These are phyloP conservation scores for Halocaridina rubra DNA, from an alignment of 2,888 invertebrate genomes.

Conservation along the genomic window DNA sequence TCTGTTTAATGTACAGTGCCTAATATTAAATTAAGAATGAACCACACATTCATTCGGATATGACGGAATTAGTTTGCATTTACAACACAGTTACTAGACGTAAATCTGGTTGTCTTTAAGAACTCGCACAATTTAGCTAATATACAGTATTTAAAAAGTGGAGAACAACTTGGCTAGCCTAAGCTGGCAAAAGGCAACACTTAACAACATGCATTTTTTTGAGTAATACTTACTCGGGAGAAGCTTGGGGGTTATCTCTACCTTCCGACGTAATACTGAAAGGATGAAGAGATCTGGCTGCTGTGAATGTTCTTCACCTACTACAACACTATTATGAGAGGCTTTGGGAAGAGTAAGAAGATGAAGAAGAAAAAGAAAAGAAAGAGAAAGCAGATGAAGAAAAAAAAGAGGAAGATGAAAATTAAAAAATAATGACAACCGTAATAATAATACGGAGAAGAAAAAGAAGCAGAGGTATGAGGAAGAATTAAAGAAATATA, in stretches of 20 bases:
- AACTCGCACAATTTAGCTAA: no score
- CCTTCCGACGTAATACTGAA: conserved; percentile 27
- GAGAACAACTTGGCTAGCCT: no score
- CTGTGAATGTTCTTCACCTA: neutral
- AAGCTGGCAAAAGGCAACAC: neutral
- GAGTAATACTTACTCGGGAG: conserved; percentile 23
- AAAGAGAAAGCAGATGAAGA: neutral
- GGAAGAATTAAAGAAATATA: no score
- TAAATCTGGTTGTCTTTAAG: no score
- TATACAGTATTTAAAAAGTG: no score
- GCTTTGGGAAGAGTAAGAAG: neutral
- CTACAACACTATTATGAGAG: neutral
- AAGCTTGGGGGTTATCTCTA: conserved; percentile 16
- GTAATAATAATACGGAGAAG: no score
- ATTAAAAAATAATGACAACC: neutral
- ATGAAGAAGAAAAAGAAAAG: neutral
- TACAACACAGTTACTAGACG: no score
- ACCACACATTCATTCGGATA: no score
- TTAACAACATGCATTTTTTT: neutral
- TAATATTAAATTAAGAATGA: no score
- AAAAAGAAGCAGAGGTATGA: no score
- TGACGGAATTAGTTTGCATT: no score
- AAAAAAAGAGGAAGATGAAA: neutral
- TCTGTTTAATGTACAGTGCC: no score
- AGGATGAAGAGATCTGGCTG: conserved; percentile 26